Conservation (phyloP, 2,888 invertebrate species). For the Hipparchia semele region DNA sequence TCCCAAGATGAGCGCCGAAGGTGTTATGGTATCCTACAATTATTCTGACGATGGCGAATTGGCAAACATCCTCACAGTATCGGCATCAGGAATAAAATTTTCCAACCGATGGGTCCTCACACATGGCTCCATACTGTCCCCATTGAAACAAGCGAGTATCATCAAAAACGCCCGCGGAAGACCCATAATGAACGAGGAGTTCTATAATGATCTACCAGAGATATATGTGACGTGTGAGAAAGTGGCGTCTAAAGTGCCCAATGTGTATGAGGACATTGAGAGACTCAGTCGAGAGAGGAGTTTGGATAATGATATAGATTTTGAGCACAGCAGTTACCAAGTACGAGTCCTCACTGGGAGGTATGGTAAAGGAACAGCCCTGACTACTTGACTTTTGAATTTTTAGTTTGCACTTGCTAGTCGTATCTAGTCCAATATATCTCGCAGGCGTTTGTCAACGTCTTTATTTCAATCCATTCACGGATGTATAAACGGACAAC, state of each 20-base stretch:
- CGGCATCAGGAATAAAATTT: constrained; percentile 80
- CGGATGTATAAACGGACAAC: too few relatives aligned
- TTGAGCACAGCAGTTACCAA: constrained; percentile 73
- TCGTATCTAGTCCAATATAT: too few relatives aligned
- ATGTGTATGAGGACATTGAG: constrained; percentile 62
- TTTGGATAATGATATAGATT: constrained; percentile 51
- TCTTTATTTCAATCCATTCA: too few relatives aligned
- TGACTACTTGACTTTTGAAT: too few relatives aligned
- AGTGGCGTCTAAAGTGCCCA: constrained; percentile 48
- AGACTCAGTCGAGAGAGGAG: constrained; percentile 64
- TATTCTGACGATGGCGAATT: constrained; percentile 68
- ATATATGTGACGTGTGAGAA: constrained; percentile 75
- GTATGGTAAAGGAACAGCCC: constrained; percentile 41
- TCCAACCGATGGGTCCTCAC: constrained; percentile 79
- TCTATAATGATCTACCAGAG: constrained; percentile 72
- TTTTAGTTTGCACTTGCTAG: background rate
- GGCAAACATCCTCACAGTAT: constrained; percentile 75
- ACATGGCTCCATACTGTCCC: constrained; percentile 77
- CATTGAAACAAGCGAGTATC: constrained; percentile 67
- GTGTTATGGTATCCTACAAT: constrained; percentile 79
- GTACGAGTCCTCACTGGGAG: constrained; percentile 71
- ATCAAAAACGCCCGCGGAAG: constrained; percentile 68
- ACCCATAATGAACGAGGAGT: constrained; percentile 69
- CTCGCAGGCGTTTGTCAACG: too few relatives aligned
- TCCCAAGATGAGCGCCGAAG: constrained; percentile 69